phyloP scores from a whole-genome alignment of 2,888 invertebrate species.

The Ormyrus pomaceus region DNA sequence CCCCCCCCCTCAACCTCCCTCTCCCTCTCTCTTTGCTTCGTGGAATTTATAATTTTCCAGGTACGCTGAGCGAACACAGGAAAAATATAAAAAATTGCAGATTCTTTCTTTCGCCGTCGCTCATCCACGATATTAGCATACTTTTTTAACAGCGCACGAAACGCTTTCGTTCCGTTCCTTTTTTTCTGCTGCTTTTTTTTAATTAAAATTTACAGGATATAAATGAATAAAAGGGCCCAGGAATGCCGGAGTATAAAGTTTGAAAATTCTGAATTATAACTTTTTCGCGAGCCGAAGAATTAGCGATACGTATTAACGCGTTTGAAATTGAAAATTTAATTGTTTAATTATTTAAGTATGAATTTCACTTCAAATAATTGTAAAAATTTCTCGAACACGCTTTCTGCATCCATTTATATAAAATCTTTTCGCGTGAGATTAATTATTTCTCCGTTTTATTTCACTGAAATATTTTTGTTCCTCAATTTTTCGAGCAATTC shows the following conservation, averaged over 20 bases:
- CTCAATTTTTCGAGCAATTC: no score
- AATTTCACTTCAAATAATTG: background rate
- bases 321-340: constrained; percentile 1
- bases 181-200: constrained; percentile 12
- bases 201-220: constrained; percentile 41
- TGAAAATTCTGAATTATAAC: constrained; percentile 17
- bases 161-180: background rate
- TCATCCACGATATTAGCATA: constrained; percentile 46
- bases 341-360: constrained; percentile 10
- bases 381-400: background rate
- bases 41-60: constrained; percentile 49
- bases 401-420: background rate
- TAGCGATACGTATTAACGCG: background rate
- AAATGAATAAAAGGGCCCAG: background rate
- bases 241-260: background rate
- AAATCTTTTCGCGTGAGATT: no score
- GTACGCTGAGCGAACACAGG: constrained; percentile 1
- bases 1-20: background rate
- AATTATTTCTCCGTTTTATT: no score
- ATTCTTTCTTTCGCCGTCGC: constrained; percentile 30
- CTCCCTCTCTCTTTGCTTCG: background rate
- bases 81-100: constrained; percentile 42
- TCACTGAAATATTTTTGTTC: no score
- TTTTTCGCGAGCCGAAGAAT: background rate
- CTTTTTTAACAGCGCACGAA: constrained; percentile 13